phyloP scores from a whole-genome alignment of 2,888 invertebrate species.

The Nyleta sp. region DNA sequence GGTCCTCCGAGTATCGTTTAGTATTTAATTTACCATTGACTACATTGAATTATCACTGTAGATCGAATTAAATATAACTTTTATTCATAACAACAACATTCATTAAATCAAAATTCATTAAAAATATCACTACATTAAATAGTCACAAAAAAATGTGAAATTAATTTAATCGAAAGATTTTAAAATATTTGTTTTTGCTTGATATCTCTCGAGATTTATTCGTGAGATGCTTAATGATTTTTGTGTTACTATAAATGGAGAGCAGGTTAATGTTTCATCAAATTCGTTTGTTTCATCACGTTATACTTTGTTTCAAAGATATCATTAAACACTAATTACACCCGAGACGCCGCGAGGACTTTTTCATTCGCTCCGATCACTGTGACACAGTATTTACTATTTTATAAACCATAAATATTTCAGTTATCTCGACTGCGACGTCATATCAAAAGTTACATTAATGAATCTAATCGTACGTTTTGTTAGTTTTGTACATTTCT shows the following conservation, averaged over 20 bases:
- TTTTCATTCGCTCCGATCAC: constrained; percentile 12
- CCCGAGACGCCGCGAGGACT: neutral
- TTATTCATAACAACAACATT: too few relatives aligned
- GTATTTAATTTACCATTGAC: too few relatives aligned
- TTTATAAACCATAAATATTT: constrained; percentile 31
- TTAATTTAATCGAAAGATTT: too few relatives aligned
- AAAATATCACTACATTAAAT: too few relatives aligned
- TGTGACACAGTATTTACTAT: constrained; percentile 19
- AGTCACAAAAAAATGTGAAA: too few relatives aligned
- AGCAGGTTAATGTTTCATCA: neutral
- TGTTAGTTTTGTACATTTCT: constrained; percentile 3
- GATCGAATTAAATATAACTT: too few relatives aligned
- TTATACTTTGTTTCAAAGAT: constrained; percentile 1
- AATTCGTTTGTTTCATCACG: neutral
- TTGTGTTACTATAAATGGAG: too few relatives aligned
- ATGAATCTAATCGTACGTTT: constrained; percentile 31
- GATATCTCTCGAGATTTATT: too few relatives aligned
- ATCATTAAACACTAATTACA: constrained; percentile 17
- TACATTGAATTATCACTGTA: too few relatives aligned
- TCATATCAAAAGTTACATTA: constrained; percentile 25
- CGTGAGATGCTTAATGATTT: neutral
- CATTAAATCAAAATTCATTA: too few relatives aligned
- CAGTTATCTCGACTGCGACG: constrained; percentile 29
- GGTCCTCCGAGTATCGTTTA: too few relatives aligned
- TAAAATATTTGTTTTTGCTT: too few relatives aligned